Base-by-base conservation (phyloP, 2,888 invertebrate genomes). In the Noctua comes region DNA sequence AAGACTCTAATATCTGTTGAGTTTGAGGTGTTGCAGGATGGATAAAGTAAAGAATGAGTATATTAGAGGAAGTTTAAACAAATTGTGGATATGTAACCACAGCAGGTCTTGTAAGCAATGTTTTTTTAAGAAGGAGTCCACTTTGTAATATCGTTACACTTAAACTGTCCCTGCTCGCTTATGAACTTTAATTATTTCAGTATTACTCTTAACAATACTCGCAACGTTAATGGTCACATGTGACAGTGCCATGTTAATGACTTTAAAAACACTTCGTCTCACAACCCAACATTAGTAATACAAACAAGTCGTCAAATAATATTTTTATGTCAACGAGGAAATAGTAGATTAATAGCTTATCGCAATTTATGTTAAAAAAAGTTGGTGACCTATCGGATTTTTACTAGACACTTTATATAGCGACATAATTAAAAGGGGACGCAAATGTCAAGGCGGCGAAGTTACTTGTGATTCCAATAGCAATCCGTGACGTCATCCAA, bases 361-460 rank as follows among this genome's bases (percentile, higher is more conserved):
- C 21, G 73, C 62, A 54, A 88, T 88, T 87, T 82, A 87, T 59
- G 86, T 86, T 84, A 82, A 66, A 73, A 85, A 80, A 80, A 71
- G n/a, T 83, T 48, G 64, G 65, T 86, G 86, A 89, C 84, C 87
- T 87, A 85, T 86, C 54, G 76, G 73, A 76, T 74, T 84, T 86
- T 83, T 87, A 83, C 83, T 75, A 82, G 46, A 82, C 73, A 77
- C 83, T 76, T 75, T 36, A 76, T 68, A 59, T 68, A 83, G 73
- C 80, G 83, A 84, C 84, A 84, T 85, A 76, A 90, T 89, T 88
- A 87, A 80, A 79, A 79, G 71, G 40, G 81, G 71, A 81, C 71
- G 24, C 66, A 88, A 89, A 91, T 88, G 85, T 90, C 89, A 91
- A 89, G 91, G 91, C 68, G 83, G 40, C 10, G 51, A 48, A 54